Conservation (phyloP, 2,797 vertebrate species). For the Coracias cyanogaster region DNA sequence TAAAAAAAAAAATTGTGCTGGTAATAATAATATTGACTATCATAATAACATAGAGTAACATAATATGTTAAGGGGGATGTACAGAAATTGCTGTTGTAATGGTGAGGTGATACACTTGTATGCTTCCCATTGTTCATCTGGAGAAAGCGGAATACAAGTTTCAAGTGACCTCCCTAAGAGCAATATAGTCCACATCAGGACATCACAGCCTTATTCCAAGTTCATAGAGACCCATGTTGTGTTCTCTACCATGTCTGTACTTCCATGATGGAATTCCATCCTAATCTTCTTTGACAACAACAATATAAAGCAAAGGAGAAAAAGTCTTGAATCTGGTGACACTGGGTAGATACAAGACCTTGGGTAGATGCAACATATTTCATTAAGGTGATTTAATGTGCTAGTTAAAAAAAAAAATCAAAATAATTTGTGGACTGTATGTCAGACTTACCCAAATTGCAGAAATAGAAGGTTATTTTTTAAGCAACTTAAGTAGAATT, state of each 20-base stretch:
- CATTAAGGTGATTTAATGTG: constrained; percentile 67
- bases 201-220: background rate
- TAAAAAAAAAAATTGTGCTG: background rate
- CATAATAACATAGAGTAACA: background rate
- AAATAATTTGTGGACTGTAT: constrained; percentile 53
- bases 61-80: background rate
- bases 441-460: constrained; percentile 27
- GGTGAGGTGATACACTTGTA: accelerated
- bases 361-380: constrained; percentile 32
- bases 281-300: constrained; percentile 1
- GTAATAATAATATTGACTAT: background rate
- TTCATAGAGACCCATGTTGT: background rate
- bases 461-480: constrained; percentile 28
- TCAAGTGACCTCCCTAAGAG: background rate
- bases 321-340: constrained; percentile 50
- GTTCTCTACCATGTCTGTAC: background rate
- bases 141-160: background rate
- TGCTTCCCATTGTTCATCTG: background rate
- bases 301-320: constrained; percentile 12
- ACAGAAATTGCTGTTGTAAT: background rate
- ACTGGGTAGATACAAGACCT: constrained; percentile 17
- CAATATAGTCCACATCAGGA: background rate
- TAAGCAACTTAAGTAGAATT: constrained; percentile 3
- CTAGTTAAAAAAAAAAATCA: constrained; percentile 63
- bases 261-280: background rate